Percentiles rank a stretch among this genome's conserved stretches.
phyloP scores from a whole-genome alignment of 2,888 invertebrate genomes.

The Belgica antarctica region DNA sequence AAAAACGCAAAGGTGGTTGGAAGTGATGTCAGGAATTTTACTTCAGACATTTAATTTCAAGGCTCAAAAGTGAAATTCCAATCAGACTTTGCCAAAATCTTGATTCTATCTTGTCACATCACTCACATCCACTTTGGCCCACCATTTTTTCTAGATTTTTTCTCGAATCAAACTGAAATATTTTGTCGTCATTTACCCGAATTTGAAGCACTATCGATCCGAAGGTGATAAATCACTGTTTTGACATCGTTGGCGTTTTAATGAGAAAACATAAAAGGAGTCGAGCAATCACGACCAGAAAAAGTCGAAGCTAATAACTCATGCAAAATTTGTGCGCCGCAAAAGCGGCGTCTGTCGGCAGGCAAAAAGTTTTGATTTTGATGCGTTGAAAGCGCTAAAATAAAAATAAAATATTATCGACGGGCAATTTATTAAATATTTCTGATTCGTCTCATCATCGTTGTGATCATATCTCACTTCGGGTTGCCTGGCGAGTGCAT shows the following conservation, averaged over 20 bases:
- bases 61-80: too few relatives aligned
- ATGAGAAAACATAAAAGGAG: slow-evolving; percentile 14
- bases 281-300: background rate
- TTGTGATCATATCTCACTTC: slow-evolving; percentile 22
- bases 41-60: too few relatives aligned
- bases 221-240: slow-evolving; percentile 15
- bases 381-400: background rate
- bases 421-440: slow-evolving; percentile 28
- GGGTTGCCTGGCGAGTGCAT: background rate
- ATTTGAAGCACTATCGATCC: background rate
- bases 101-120: too few relatives aligned
- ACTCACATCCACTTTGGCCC: too few relatives aligned
- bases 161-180: slow-evolving; percentile 17
- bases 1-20: background rate
- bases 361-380: background rate
- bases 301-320: slow-evolving; percentile 36
- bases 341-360: slow-evolving; percentile 37
- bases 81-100: too few relatives aligned
- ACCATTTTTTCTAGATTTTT: too few relatives aligned
- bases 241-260: slow-evolving; percentile 2
- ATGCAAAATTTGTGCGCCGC: slow-evolving; percentile 41
- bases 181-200: slow-evolving; percentile 3
- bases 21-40: too few relatives aligned
- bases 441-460: slow-evolving; percentile 1
- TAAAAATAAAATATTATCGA: background rate